Evolutionary conservation across 2,113 vertebrate genomes (phyloP), one percentile per base, ranked within the genome.

Genomic region (Tachuris rubrigastra): DNA sequence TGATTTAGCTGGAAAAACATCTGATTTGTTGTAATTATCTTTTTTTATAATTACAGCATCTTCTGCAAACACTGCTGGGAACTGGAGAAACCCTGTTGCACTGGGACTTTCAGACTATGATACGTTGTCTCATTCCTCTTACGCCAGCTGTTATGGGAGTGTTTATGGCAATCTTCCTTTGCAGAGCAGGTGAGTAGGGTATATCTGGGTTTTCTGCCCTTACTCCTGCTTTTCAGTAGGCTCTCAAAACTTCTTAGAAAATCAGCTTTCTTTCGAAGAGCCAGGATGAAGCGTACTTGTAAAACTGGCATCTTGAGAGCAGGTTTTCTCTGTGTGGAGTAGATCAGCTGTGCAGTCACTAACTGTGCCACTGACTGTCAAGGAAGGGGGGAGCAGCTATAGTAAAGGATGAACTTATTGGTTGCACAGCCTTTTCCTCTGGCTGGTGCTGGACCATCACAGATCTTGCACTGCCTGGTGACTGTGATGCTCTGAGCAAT

Each of bases 131-230:
- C 98, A 98, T 39, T 98, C 98, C 88, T 95, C 98, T 44, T 99
- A 98, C 1, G 46, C 97, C 80, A 98, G 98, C 95, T 97, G 98
- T 73, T 99, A 99, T 0, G 97, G 94, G 80, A 98, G 97, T 12
- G 94, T 97, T 81, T 98, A 98, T 89, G 98, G 98, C 96, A 98
- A 97, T 97, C 96, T 98, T 88, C 96, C 98, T 86, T 77, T 98
- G 96, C 99, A 99, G 76, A 98, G 95, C 98, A 99, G 99, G 99
- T 99, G 97, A 99, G 98, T 82, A 20, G 59, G 50, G 18, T 17
- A 4, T 7, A 10, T 8, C 12, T 25, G 24, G 35, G 21, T 89
- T 67, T 85, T 47, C 31, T 82, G 42, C 42, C 33, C 14, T 87
- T 71, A 53, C 7, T 80, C 8, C 20, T 72, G n/a, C n/a, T 6